These are phyloP conservation scores for Ondatra zibethicus DNA, from an alignment of 2,113 vertebrate species.

Conservation along the genomic window DNA sequence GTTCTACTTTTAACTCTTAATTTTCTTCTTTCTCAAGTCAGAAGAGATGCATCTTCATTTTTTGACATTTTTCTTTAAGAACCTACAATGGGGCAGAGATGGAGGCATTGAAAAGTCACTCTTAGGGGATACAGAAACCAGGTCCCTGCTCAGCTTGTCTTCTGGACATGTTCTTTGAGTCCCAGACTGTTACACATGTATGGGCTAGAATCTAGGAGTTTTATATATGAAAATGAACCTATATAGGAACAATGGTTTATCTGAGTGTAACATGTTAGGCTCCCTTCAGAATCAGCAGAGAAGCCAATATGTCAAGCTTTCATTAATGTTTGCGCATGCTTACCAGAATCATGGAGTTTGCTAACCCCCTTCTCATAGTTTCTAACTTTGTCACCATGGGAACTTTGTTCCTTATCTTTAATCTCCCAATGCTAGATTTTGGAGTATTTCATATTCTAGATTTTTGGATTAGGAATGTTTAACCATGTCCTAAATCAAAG, in stretches of 20 bases:
- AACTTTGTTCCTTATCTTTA: not conserved
- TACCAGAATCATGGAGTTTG: not conserved
- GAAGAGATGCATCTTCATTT: constrained; percentile 28
- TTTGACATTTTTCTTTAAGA: not conserved
- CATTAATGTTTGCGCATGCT: not conserved
- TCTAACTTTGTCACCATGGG: not conserved
- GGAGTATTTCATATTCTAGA: not conserved
- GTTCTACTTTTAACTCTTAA: not conserved
- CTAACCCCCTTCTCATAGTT: not conserved
- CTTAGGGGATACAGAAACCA: not conserved
- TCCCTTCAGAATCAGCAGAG: not conserved
- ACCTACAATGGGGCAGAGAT: not conserved
- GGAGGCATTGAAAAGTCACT: not conserved
- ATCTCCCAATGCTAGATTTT: not conserved
- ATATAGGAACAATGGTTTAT: not conserved
- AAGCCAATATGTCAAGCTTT: not conserved
- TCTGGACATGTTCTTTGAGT: not conserved
- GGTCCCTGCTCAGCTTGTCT: not conserved
- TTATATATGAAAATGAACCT: not conserved
- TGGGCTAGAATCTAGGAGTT: not conserved
- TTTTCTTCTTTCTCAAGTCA: constrained; percentile 8
- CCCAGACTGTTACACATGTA: not conserved
- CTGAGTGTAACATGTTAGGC: no score
- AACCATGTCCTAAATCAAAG: not conserved
- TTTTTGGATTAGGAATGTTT: not conserved